Evolutionary conservation across 2,797 vertebrate genomes (phyloP).

Genomic region (Siniperca undulata): DNA sequence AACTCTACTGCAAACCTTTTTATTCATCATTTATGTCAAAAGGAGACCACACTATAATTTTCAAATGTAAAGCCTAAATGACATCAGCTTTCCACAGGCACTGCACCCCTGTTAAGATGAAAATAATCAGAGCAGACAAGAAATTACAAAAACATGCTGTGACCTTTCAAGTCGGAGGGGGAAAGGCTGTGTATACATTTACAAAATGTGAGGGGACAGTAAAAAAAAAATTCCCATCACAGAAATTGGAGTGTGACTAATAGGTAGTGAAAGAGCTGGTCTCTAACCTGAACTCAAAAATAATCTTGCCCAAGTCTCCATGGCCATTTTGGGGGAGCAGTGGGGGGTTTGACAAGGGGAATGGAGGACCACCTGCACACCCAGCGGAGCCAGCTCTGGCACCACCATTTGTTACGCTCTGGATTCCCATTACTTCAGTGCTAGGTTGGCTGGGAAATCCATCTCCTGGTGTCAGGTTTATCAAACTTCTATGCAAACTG

Average conservation of each 20-base stretch:
- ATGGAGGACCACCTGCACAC: slow-evolving; percentile 80
- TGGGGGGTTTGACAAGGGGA: slow-evolving; percentile 74
- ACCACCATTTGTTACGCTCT: slow-evolving; percentile 80
- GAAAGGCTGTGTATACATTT: slow-evolving; percentile 73
- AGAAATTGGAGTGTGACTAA: slow-evolving; percentile 82
- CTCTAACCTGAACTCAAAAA: slow-evolving; percentile 81
- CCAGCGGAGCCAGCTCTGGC: slow-evolving; percentile 75
- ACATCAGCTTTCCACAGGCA: slow-evolving; percentile 64
- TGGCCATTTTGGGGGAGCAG: slow-evolving; percentile 79
- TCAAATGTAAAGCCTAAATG: slow-evolving; percentile 56
- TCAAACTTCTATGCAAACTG: slow-evolving; percentile 73
- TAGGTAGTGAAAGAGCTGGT: slow-evolving; percentile 74
- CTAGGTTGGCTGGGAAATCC: slow-evolving; percentile 81
- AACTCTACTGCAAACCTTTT: slow-evolving; percentile 54
- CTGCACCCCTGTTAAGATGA: slow-evolving; percentile 57
- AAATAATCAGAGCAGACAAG: slow-evolving; percentile 77
- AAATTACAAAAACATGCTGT: slow-evolving; percentile 78
- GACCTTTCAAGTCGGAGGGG: slow-evolving; percentile 72
- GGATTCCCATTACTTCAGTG: slow-evolving; percentile 82
- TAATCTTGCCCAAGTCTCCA: slow-evolving; percentile 76
- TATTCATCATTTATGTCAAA: slow-evolving; percentile 59
- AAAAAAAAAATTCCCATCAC: slow-evolving; percentile 70
- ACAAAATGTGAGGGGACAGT: slow-evolving; percentile 71
- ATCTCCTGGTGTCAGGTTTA: slow-evolving; percentile 82
- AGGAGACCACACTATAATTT: slow-evolving; percentile 45